These are phyloP conservation scores for Leucophenga maculata DNA, from an alignment of 2,888 invertebrate genomes.

Conservation along the genomic window DNA sequence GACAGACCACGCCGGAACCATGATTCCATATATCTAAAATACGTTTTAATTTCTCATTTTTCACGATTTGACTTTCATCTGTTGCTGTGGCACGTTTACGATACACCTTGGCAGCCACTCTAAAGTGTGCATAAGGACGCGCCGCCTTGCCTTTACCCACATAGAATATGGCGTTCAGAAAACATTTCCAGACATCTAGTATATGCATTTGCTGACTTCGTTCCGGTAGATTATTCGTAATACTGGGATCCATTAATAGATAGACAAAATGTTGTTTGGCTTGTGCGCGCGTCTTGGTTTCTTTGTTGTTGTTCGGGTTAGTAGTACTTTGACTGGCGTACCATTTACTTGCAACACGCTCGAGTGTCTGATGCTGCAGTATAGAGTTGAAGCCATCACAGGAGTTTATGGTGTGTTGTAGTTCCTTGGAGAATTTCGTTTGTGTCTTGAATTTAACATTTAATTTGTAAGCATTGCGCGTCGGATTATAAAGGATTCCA, in stretches of 20 bases:
- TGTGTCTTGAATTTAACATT: not conserved
- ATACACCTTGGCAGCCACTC: conserved; percentile 45
- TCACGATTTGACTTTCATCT: conserved; percentile 64
- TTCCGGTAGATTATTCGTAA: conserved; percentile 39
- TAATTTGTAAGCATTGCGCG: not conserved
- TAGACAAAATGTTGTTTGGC: conserved; percentile 45
- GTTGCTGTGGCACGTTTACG: not conserved
- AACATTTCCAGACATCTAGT: conserved; percentile 80
- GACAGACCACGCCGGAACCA: conserved; percentile 86
- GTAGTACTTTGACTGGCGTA: not conserved
- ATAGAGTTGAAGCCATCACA: not conserved
- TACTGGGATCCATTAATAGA: conserved; percentile 52
- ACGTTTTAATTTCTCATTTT: conserved; percentile 77
- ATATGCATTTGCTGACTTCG: conserved; percentile 52
- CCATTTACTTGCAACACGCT: conserved; percentile 1
- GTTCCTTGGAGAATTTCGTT: not conserved
- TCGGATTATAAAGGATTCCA: not conserved
- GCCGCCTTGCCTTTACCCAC: conserved; percentile 93
- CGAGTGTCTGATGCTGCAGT: not conserved
- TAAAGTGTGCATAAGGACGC: conserved; percentile 82
- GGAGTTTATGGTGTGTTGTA: not conserved
- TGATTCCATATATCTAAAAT: conserved; percentile 90
- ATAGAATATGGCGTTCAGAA: conserved; percentile 91
- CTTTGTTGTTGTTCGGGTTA: too few species aligned
- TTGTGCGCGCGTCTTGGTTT: too few species aligned